Conservation (phyloP, 2,888 invertebrate species). For the Serripes groenlandicus region DNA sequence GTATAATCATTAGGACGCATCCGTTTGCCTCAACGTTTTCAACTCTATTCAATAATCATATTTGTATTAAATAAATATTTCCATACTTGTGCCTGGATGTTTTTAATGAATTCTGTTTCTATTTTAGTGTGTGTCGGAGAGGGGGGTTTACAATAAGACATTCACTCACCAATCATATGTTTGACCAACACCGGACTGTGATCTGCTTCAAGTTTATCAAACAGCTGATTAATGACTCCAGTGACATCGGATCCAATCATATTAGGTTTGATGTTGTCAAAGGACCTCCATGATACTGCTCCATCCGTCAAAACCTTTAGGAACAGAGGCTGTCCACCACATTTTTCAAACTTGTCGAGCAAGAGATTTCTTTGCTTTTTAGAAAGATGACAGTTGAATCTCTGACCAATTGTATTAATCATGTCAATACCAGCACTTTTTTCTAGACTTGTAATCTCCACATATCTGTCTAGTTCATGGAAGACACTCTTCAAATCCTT, state of each 20-base stretch:
- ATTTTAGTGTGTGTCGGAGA: no score
- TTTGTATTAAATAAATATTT: no score
- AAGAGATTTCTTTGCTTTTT: conserved; percentile 73
- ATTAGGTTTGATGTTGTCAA: conserved; percentile 59
- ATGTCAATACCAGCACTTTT: conserved; percentile 65
- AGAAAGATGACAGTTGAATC: conserved; percentile 66
- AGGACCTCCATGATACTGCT: conserved; percentile 78
- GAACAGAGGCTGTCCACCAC: conserved; percentile 76
- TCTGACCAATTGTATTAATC: conserved; percentile 62
- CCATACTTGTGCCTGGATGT: no score
- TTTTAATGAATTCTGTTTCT: no score
- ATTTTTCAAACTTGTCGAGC: conserved; percentile 66
- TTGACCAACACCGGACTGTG: conserved; percentile 76
- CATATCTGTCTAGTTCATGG: conserved; percentile 60
- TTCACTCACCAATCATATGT: conserved; percentile 75
- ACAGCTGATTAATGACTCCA: conserved; percentile 74
- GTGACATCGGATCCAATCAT: conserved; percentile 69
- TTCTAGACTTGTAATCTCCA: conserved; percentile 70
- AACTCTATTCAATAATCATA: no score
- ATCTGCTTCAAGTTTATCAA: conserved; percentile 73
- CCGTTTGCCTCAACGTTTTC: no score
- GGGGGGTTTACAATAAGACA: no score
- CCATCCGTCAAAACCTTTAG: conserved; percentile 76
- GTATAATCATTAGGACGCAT: no score
- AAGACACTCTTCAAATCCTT: conserved; percentile 64